Evolutionary conservation across 1,140 invertebrate genomes (phyloP).

Genomic region (Drosophila varians): DNA sequence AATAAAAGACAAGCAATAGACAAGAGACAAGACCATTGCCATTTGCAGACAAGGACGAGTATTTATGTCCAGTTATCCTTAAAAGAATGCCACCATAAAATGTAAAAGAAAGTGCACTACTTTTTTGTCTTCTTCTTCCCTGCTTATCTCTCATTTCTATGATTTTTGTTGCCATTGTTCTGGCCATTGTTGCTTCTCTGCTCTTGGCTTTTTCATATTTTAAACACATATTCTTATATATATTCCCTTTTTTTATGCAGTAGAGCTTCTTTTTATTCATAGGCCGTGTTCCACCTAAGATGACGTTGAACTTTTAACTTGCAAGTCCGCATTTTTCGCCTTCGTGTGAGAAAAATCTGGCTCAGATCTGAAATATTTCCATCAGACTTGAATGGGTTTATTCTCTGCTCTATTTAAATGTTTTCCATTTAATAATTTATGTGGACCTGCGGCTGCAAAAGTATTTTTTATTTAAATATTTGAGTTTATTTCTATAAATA

Average conservation of each 20-base stretch:
- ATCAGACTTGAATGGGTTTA: constrained; percentile 6
- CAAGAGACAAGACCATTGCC: neutral
- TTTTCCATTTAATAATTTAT: neutral
- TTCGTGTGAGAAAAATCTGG: neutral
- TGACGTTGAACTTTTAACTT: constrained; percentile 53
- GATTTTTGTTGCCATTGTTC: constrained; percentile 23
- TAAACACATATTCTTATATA: neutral
- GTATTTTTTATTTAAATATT: too few species aligned
- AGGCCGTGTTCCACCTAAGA: constrained; percentile 37
- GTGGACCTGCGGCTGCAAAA: too few species aligned
- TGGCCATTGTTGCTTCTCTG: constrained; percentile 25
- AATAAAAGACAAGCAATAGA: neutral
- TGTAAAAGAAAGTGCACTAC: constrained; percentile 18
- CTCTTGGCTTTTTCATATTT: constrained; percentile 36
- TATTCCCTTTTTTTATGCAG: neutral
- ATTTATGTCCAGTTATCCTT: constrained; percentile 23
- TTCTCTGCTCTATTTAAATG: neutral
- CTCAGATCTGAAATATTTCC: neutral
- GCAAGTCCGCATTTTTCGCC: neutral
- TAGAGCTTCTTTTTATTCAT: constrained; percentile 33
- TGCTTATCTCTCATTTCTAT: constrained; percentile 9
- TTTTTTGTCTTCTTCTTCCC: neutral
- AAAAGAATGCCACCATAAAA: constrained; percentile 1
- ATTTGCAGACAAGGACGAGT: neutral
- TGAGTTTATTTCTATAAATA: neutral